Percentiles rank a stretch among this genome's conserved stretches.
Evolutionary conservation across 2,113 vertebrate genomes (phyloP).

Genomic region (Seriola rivoliana): DNA sequence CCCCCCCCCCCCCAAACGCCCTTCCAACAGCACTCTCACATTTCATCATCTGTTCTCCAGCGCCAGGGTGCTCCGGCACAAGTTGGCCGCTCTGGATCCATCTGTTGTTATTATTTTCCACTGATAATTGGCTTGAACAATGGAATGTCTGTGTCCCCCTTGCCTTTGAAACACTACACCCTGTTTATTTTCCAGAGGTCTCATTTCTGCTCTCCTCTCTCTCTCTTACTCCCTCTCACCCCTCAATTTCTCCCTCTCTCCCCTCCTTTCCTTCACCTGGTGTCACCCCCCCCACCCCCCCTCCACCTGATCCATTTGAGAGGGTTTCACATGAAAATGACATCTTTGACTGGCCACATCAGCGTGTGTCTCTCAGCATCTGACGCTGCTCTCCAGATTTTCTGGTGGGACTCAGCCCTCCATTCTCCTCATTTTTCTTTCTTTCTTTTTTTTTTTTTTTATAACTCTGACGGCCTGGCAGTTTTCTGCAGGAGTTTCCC

Average conservation of each 20-base stretch:
- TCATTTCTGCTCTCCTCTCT: slow-evolving; percentile 68
- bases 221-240: slow-evolving; percentile 8
- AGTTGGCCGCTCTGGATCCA: slow-evolving; percentile 97
- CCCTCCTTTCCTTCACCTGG: slow-evolving; percentile 24
- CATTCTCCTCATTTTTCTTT: slow-evolving; percentile 53
- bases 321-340: slow-evolving; percentile 84
- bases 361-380: slow-evolving; percentile 87
- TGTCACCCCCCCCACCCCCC: slow-evolving; percentile 16
- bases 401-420: slow-evolving; percentile 74
- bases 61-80: slow-evolving; percentile 91
- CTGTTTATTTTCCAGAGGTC: slow-evolving; percentile 90
- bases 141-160: slow-evolving; percentile 97
- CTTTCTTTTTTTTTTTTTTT: slow-evolving; percentile 66
- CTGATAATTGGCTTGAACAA: slow-evolving; percentile 99
- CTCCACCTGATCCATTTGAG: slow-evolving; percentile 76
- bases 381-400: slow-evolving; percentile 78
- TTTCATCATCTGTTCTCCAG: slow-evolving; percentile 98
- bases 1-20: slow-evolving; percentile 73
- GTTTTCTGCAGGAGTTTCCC: slow-evolving; percentile 70
- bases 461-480: slow-evolving; percentile 66
- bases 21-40: slow-evolving; percentile 91
- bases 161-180: slow-evolving; percentile 97
- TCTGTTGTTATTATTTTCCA: slow-evolving; percentile 99
- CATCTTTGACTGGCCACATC: slow-evolving; percentile 87
- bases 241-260: slow-evolving; percentile 13